Evolutionary conservation across 1,140 invertebrate species (phyloP).

Genomic region (Ericerus pela): DNA sequence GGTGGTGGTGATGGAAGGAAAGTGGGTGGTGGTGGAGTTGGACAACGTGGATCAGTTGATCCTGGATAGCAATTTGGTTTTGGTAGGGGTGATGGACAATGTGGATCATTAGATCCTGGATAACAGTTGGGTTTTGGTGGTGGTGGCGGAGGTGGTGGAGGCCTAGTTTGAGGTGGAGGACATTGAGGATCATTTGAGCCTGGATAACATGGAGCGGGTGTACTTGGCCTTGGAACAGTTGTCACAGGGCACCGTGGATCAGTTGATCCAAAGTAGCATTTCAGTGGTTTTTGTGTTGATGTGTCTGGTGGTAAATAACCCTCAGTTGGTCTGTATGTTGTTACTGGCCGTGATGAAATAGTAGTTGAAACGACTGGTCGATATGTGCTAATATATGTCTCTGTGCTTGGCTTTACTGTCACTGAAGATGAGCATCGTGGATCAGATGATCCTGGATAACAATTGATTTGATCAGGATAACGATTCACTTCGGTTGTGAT

Average conservation of each 20-base stretch:
- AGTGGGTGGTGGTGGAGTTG: slow-evolving; percentile 20
- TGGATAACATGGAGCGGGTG: slow-evolving; percentile 26
- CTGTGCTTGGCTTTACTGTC: slow-evolving; percentile 16
- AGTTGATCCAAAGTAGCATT: slow-evolving; percentile 26
- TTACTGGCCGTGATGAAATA: slow-evolving; percentile 25
- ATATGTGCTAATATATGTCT: slow-evolving; percentile 19
- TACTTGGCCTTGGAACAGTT: too few relatives aligned
- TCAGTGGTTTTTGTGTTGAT: slow-evolving; percentile 18
- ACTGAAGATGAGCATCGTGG: slow-evolving; percentile 26
- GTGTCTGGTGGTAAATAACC: slow-evolving; percentile 12
- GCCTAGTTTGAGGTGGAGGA: slow-evolving; percentile 20
- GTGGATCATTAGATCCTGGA: slow-evolving; percentile 25
- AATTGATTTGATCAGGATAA: slow-evolving; percentile 30
- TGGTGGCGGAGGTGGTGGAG: slow-evolving; percentile 18
- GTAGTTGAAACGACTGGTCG: slow-evolving; percentile 20
- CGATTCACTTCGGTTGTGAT: slow-evolving; percentile 24
- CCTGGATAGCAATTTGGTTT: slow-evolving; percentile 26
- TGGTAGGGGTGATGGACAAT: slow-evolving; percentile 16
- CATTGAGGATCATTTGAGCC: slow-evolving; percentile 23
- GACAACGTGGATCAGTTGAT: slow-evolving; percentile 25
- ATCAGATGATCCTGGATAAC: slow-evolving; percentile 29
- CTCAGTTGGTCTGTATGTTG: slow-evolving; percentile 28
- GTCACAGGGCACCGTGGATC: slow-evolving; percentile 27
- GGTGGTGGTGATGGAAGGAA: slow-evolving; percentile 18
- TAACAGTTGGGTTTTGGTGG: slow-evolving; percentile 24